These are phyloP conservation scores for Cybosia mesomella DNA, from an alignment of 2,888 invertebrate species.

Conservation along the genomic window DNA sequence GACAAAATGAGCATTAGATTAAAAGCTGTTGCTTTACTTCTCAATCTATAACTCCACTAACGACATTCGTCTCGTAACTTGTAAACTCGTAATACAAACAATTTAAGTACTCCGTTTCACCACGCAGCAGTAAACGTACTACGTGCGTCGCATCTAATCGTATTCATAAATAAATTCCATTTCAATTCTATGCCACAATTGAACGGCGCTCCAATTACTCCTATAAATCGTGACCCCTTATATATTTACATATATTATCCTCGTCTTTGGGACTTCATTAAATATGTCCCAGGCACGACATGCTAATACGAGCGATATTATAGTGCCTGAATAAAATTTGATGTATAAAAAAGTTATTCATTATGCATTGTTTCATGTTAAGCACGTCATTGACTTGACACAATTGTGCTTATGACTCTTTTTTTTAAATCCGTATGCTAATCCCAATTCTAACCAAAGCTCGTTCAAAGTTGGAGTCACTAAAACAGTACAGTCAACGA, in stretches of 20 bases:
- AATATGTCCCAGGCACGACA: constrained; percentile 53
- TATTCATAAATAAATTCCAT: constrained; percentile 51
- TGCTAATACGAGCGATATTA: constrained; percentile 42
- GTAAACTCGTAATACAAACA: constrained; percentile 6
- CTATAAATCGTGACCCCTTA: constrained; percentile 54
- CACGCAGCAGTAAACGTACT: constrained; percentile 25
- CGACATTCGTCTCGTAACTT: neutral
- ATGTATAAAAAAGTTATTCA: constrained; percentile 7
- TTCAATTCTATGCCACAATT: constrained; percentile 44
- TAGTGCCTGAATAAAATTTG: constrained; percentile 20
- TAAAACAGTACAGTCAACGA: too few relatives aligned
- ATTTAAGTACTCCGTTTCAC: constrained; percentile 24
- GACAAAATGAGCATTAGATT: neutral
- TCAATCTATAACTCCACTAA: neutral
- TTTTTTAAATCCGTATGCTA: too few relatives aligned
- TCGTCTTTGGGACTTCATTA: constrained; percentile 60
- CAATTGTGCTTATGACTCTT: too few relatives aligned
- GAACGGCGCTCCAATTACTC: constrained; percentile 54
- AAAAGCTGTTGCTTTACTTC: neutral
- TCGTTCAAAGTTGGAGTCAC: too few relatives aligned
- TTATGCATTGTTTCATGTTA: too few relatives aligned
- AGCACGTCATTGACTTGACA: too few relatives aligned
- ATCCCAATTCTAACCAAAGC: too few relatives aligned
- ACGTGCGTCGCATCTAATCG: constrained; percentile 33
- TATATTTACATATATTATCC: constrained; percentile 70